Conservation (phyloP, 2,797 vertebrate genomes). For the Dromococcyx pavoninus region DNA sequence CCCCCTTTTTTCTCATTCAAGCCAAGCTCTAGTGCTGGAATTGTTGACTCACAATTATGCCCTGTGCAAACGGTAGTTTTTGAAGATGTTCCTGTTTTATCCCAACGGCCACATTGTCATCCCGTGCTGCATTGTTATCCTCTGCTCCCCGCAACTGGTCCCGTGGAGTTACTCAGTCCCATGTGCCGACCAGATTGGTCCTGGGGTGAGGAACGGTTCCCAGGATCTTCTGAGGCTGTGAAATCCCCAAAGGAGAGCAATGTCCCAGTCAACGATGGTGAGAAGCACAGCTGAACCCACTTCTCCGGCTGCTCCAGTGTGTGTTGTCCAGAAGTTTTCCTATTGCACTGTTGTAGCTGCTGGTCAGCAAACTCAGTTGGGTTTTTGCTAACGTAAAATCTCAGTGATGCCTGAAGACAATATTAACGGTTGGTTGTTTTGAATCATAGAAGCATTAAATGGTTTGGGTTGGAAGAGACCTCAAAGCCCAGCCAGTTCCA, state of each 20-base stretch:
- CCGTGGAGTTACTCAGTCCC: neutral
- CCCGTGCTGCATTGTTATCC: neutral
- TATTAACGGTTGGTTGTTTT: rapidly evolving
- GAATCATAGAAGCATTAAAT: no score
- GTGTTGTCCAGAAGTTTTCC: rapidly evolving
- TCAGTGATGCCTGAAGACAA: rapidly evolving
- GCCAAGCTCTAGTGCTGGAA: neutral
- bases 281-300: neutral
- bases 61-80: neutral
- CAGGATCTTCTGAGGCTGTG: neutral
- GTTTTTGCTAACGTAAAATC: neutral
- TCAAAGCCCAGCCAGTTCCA: no score
- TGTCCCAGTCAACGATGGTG: neutral
- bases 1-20: neutral
- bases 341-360: rapidly evolving
- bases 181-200: neutral
- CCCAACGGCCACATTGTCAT: neutral
- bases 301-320: no score
- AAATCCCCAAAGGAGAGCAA: neutral
- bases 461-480: no score
- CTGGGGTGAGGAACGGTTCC: neutral
- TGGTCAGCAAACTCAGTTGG: neutral
- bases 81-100: neutral
- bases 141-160: rapidly evolving
- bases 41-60: neutral